Base-by-base conservation (phyloP, 2,113 vertebrate species). In the Anoplopoma fimbria region DNA sequence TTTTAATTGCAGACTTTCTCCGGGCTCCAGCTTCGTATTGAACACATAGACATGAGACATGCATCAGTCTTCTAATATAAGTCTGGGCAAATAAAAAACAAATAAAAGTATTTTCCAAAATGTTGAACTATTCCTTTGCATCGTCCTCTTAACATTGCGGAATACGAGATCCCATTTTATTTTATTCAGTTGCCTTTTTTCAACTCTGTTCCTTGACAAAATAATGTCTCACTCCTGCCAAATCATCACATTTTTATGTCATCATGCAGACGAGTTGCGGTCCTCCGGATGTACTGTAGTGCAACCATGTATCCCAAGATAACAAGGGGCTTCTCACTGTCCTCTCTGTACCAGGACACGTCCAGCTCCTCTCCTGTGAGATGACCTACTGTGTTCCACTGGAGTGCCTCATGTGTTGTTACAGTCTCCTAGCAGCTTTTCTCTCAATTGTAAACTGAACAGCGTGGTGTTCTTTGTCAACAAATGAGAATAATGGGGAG, bases 341-440 rank as follows among this genome's bases (percentile, higher is more conserved):
- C 21, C 25, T 31, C 21, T 7, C 53, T 71, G 58, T 15, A 64
- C 25, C 58, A 69, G 27, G 1, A 21, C 40, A 31, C 19, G 47
- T 68, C 15, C 21, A 14, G 25, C 53, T 74, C 58, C 51, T 33
- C 51, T 71, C 23, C 75, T 80, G 34, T 62, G 34, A 77, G 4
- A 21, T 23, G 29, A 21, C n/a, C 33, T 3, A n/a, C 68, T 77
- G 77, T 75, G 17, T 40, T 65, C n/a, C 60, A 47, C 14, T 31
- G 0, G 60, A 4, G n/a, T n/a, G n/a, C n/a, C n/a, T n/a, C n/a
- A n/a, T n/a, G n/a, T n/a, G 21, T 38, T 47, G 58, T 42, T 40
- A 21, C 64, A 53, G 6, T 8, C 27, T 55, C 25, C 23, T 2
- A 3, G 6, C 57, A 17, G 68, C 77, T 65, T 31, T 9, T 19